Conservation (phyloP, 2,888 invertebrate genomes). For the Adela reaumurella region DNA sequence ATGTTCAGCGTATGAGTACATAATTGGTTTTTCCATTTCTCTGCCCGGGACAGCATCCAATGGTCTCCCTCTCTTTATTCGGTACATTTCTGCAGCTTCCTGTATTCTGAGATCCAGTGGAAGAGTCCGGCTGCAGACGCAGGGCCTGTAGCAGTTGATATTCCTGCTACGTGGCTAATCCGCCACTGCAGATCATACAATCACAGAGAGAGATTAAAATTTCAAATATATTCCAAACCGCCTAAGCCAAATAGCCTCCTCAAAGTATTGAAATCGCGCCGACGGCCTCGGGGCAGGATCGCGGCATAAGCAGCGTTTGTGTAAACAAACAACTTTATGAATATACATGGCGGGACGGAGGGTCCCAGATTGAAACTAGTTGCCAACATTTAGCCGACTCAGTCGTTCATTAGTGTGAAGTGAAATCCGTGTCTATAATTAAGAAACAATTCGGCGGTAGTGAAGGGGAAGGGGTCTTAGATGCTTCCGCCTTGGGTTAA, state of each 20-base stretch:
- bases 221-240: no score
- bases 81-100: slow-evolving; percentile 5
- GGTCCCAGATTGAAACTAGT: not conserved
- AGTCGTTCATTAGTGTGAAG: not conserved
- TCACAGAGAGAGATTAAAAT: no score
- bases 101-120: slow-evolving; percentile 5
- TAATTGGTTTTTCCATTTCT: not conserved
- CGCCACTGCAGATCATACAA: no score
- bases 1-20: slow-evolving; percentile 1
- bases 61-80: slow-evolving; percentile 5
- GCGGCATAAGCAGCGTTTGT: not conserved
- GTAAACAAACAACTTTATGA: not conserved
- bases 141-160: no score
- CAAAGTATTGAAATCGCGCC: not conserved
- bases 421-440: not conserved
- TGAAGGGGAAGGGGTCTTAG: not conserved
- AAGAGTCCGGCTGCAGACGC: not conserved
- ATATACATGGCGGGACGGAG: not conserved
- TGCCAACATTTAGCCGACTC: not conserved
- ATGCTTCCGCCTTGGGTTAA: no score
- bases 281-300: not conserved
- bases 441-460: not conserved
- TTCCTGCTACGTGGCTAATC: no score
- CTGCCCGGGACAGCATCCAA: not conserved
- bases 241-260: no score